phyloP scores from a whole-genome alignment of 2,797 vertebrate species.

The Chloroceryle amazona region DNA sequence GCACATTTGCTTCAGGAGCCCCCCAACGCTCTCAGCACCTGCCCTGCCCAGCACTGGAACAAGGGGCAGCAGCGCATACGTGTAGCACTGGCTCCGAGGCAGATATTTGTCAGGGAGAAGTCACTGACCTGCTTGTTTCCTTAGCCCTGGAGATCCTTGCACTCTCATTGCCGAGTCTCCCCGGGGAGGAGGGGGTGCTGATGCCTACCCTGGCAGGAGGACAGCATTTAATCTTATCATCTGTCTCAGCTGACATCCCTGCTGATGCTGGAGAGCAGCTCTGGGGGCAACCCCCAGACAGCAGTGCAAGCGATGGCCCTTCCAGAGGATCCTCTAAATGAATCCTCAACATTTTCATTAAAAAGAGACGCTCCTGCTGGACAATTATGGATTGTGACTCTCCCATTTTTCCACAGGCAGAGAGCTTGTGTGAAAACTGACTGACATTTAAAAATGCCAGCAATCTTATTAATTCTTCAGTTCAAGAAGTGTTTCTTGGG shows the following conservation, averaged over 20 bases:
- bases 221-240: slow-evolving; percentile 49
- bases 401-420: background rate
- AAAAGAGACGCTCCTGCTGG: slow-evolving; percentile 1
- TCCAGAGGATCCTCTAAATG: background rate
- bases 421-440: slow-evolving; percentile 39
- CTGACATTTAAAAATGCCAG: slow-evolving; percentile 70
- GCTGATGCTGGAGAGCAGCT: slow-evolving; percentile 11
- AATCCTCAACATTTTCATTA: slow-evolving; percentile 47
- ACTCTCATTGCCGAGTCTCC: slow-evolving; percentile 9
- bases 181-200: background rate
- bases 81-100: background rate
- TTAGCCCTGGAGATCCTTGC: background rate
- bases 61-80: background rate
- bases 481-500: slow-evolving; percentile 19
- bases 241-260: slow-evolving; percentile 27
- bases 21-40: background rate
- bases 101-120: slow-evolving; percentile 3
- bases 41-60: background rate
- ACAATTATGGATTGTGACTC: slow-evolving; percentile 9
- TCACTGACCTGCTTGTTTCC: slow-evolving; percentile 14
- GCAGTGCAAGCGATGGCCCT: background rate
- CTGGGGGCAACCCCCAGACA: background rate
- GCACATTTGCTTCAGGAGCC: background rate
- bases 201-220: background rate
- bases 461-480: slow-evolving; percentile 53